Evolutionary conservation across 30 jellyfish, hydroid and myxozoan genomes (phyloP), one percentile per base, ranked within the genome.

Genomic region (Turritopsis rubra): DNA sequence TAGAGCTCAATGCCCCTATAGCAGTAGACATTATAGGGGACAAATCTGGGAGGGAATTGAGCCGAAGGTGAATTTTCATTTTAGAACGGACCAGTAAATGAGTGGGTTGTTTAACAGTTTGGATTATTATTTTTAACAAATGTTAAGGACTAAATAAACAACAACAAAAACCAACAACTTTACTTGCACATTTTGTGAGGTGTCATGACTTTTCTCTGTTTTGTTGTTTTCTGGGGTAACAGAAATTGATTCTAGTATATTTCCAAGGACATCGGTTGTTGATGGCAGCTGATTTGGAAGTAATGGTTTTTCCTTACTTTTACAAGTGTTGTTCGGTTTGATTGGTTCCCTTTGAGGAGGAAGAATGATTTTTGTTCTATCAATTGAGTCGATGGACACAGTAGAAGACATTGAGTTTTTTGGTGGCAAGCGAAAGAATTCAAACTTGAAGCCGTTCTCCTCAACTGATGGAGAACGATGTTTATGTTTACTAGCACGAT

Each of bases 251-350:
- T 74, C 82, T 17, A 74, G 65, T 53, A 80, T 80, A 53, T 65
- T 80, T 52, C 87, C 87, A 22, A 80, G 52, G 7, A 80, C 87
- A 0, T 79, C 85, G 29, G 52, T 29, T 9, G 79, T 79, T 17
- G 85, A 75, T 9, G 65, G 54, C 22, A 31, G 21, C 20, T 52
- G 65, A 31, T 80, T 27, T 1, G 53, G 83, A 53, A 65, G 26
- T 74, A 23, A 22, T n/a, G 77, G 23, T 77, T 77, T 77, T 26
- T 77, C 85, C 28, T 77, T 30, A 31, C 21, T n/a, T 26, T 80
- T 80, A n/a, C 54, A 23, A 13, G 79, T 52, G 28, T 52, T 53
- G 20, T 23, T 31, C 26, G 21, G 66, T 3, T 52, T 53, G n/a
- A 31, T 21, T 9, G 21, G 81, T 23, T 30, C 0, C 53, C 21